Evolutionary conservation across 2,888 invertebrate species (phyloP).

Genomic region (Amphiduros pacificus): DNA sequence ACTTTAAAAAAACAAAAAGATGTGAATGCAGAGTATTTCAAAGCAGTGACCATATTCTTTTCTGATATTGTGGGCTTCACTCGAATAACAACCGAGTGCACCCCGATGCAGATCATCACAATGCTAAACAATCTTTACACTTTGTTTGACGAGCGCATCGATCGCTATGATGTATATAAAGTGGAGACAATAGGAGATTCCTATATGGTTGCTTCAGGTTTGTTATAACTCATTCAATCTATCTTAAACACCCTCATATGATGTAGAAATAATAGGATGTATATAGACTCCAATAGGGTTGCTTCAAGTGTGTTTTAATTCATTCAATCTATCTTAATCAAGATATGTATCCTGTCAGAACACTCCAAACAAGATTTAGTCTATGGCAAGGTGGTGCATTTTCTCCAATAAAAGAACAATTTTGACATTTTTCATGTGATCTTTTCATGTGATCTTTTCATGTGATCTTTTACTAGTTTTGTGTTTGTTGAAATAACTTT

Average conservation of each 20-base stretch:
- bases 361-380: too few species aligned
- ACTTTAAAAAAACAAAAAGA: conserved; percentile 35
- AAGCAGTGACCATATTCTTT: conserved; percentile 29
- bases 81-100: not conserved
- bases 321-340: not conserved
- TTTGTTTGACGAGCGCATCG: conserved; percentile 37
- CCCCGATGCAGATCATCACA: conserved; percentile 11
- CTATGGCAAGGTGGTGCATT: too few species aligned
- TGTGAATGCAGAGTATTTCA: conserved; percentile 39
- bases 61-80: conserved; percentile 13
- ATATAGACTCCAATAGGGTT: too few species aligned
- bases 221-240: not conserved
- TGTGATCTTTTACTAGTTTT: too few species aligned
- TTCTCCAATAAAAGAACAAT: not conserved
- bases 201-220: conserved; percentile 44
- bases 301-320: not conserved
- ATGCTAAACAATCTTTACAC: conserved; percentile 30
- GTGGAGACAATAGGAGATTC: conserved; percentile 43
- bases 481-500: too few species aligned
- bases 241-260: too few species aligned
- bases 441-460: too few species aligned
- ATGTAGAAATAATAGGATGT: too few species aligned
- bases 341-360: too few species aligned
- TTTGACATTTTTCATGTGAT: too few species aligned
- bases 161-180: conserved; percentile 38